A percentile compares a stretch with the other conserved stretches of the same genome.
phyloP scores from a whole-genome alignment of 1,140 invertebrate species.

The Drosophila setifemur region DNA sequence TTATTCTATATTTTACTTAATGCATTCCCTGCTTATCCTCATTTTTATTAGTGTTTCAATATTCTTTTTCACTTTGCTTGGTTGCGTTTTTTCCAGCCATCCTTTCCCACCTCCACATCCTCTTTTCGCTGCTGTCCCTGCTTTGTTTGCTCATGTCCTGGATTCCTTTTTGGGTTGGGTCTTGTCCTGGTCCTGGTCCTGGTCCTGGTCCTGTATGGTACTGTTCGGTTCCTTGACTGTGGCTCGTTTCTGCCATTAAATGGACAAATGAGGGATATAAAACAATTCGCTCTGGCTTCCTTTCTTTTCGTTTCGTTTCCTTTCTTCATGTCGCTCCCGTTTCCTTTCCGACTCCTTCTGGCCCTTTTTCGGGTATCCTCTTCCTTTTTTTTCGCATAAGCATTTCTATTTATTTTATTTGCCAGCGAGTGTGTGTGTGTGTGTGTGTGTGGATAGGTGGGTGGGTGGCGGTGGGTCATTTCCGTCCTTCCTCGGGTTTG shows the following conservation, averaged over 20 bases:
- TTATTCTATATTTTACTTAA: constrained; percentile 81
- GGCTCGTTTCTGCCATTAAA: constrained; percentile 81
- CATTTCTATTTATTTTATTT: constrained; percentile 74
- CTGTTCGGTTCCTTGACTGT: constrained; percentile 31
- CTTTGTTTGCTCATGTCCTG: constrained; percentile 47
- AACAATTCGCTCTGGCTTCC: constrained; percentile 81
- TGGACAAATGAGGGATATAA: constrained; percentile 82
- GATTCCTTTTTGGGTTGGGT: constrained; percentile 36
- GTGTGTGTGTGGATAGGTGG: neutral
- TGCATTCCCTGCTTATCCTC: constrained; percentile 79
- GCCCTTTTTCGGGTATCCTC: constrained; percentile 30
- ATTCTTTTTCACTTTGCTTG: constrained; percentile 79
- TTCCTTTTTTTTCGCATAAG: constrained; percentile 50
- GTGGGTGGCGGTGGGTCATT: constrained; percentile 38
- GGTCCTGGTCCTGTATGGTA: neutral
- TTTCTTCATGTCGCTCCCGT: constrained; percentile 31
- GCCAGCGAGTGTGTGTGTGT: constrained; percentile 9
- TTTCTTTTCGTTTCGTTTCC: constrained; percentile 45
- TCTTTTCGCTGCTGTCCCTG: constrained; percentile 14
- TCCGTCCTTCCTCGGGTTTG: constrained; percentile 56
- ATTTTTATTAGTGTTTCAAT: constrained; percentile 81
- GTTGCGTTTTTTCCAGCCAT: constrained; percentile 68
- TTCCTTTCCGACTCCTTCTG: constrained; percentile 20
- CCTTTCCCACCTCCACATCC: constrained; percentile 15
- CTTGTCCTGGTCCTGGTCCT: neutral